These are phyloP conservation scores for Euwallacea similis DNA, from an alignment of 1,140 invertebrate genomes.

Conservation along the genomic window DNA sequence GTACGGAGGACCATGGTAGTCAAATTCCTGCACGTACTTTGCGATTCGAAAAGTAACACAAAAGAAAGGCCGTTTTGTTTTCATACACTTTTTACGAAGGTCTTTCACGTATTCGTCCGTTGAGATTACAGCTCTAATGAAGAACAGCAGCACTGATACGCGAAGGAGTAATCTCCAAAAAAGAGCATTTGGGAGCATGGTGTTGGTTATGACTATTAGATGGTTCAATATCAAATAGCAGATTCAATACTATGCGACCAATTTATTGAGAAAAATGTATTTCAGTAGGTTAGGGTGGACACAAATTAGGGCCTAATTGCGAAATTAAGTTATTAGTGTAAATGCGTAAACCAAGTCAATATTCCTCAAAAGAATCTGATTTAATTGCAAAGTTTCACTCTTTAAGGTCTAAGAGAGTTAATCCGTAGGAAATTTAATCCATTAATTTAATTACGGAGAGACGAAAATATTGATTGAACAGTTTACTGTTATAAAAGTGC, in stretches of 20 bases:
- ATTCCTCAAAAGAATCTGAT: too few relatives aligned
- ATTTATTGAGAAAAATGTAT: conserved; percentile 17
- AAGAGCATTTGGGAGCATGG: neutral
- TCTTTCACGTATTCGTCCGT: conserved; percentile 44
- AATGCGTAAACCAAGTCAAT: too few relatives aligned
- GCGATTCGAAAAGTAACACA: conserved; percentile 44
- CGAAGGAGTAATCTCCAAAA: conserved; percentile 7
- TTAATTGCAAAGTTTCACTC: too few relatives aligned
- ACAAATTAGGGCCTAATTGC: too few relatives aligned
- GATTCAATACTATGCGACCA: neutral
- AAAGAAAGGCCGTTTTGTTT: conserved; percentile 35
- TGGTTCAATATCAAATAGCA: conserved; percentile 1
- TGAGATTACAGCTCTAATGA: neutral
- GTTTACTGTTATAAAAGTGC: neutral
- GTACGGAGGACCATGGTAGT: conserved; percentile 38
- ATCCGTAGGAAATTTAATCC: too few relatives aligned
- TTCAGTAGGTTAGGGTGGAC: conserved; percentile 23
- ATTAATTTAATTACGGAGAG: neutral
- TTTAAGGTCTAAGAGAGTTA: too few relatives aligned
- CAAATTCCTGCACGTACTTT: conserved; percentile 41
- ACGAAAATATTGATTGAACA: neutral
- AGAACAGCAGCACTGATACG: conserved; percentile 18
- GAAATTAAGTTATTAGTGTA: too few relatives aligned
- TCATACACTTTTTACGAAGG: conserved; percentile 34
- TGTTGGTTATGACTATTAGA: neutral